phyloP scores from a whole-genome alignment of 53 echinoderm and acorn worm genomes.

The Henricia sp. region DNA sequence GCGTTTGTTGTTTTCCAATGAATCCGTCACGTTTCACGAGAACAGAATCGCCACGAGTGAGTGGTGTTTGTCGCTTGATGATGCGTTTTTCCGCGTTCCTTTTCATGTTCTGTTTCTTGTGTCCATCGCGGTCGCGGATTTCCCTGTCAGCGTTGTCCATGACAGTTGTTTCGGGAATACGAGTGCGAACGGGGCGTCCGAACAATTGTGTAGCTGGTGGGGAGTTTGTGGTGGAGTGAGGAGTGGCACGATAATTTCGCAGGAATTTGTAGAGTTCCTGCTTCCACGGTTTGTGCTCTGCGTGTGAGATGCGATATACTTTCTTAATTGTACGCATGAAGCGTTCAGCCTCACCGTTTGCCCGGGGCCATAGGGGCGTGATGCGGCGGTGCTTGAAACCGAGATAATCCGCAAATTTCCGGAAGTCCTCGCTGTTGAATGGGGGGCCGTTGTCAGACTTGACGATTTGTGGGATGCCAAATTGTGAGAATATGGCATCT shows the following conservation, averaged over 20 bases:
- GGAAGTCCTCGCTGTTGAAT: slow-evolving; percentile 49
- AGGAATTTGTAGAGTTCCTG: slow-evolving; percentile 63
- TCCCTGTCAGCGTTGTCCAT: slow-evolving; percentile 9
- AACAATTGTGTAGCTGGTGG: slow-evolving; percentile 69
- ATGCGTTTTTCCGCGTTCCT: slow-evolving; percentile 56
- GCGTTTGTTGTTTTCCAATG: slow-evolving; percentile 4
- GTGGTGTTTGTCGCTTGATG: slow-evolving; percentile 3
- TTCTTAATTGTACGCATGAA: slow-evolving; percentile 72
- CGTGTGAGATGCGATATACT: slow-evolving; percentile 56
- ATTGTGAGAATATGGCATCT: slow-evolving; percentile 36
- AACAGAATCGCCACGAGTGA: neutral
- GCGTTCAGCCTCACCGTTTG: slow-evolving; percentile 68
- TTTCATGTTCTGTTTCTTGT: slow-evolving; percentile 61
- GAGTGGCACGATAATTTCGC: slow-evolving; percentile 65
- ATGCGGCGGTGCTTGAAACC: slow-evolving; percentile 69
- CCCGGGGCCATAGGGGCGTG: slow-evolving; percentile 67
- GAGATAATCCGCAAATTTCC: slow-evolving; percentile 28
- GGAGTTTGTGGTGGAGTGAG: slow-evolving; percentile 59
- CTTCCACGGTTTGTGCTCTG: slow-evolving; percentile 42
- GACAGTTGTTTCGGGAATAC: neutral
- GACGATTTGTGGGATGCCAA: slow-evolving; percentile 34
- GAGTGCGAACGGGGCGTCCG: slow-evolving; percentile 28
- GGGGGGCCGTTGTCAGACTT: slow-evolving; percentile 71
- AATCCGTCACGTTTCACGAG: slow-evolving; percentile 28
- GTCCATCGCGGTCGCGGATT: slow-evolving; percentile 62